Base-by-base conservation (phyloP, 2,797 vertebrate species). In the Uromys caudimaculatus region DNA sequence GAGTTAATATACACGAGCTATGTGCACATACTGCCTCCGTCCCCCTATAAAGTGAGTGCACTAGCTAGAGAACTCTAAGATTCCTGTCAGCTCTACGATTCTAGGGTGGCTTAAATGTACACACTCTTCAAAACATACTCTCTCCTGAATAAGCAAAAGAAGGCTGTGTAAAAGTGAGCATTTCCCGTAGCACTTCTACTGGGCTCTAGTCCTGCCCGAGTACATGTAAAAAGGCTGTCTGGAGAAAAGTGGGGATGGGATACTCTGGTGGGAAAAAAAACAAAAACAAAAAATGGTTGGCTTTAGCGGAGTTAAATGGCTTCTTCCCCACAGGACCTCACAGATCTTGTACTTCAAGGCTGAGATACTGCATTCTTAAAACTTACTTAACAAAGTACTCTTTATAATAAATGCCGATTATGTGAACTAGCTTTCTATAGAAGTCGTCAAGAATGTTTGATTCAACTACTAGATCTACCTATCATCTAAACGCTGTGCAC, bases 131-230 rank as follows among this genome's bases (percentile, higher is more conserved):
- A 91, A 91, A 76, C 41, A 35, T 27, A 84, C 60, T 94, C 44
- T 88, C 14, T 52, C 24, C 21, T 84, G 82, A 83, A 89, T 64
- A 94, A 91, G 81, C 6, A 69, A 71, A 92, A 90, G 27, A 54
- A 89, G 44, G 24, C 0, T n/a, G 35, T 47, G 17, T 89, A 71
- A 11, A 79, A 92, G 50, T 47, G 38, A 77, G 14, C 24, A 67
- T 58, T 76, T 84, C 52, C 44, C 50, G 89, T 69, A 75, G 23
- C 60, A 50, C 3, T 50, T 23, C 32, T 60, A 82, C 0, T 86
- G 83, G 84, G 69, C 64, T 79, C 69, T 50, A 38, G 69, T n/a
- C 69, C 38, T 81, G 58, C 44, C 10, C 24, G 13, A 83, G 0
- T 0, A 91, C 50, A 52, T 32, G 9, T 85, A 89, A 77, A 67